Base-by-base conservation (phyloP, 2,113 vertebrate genomes). In the Octodon degus region DNA sequence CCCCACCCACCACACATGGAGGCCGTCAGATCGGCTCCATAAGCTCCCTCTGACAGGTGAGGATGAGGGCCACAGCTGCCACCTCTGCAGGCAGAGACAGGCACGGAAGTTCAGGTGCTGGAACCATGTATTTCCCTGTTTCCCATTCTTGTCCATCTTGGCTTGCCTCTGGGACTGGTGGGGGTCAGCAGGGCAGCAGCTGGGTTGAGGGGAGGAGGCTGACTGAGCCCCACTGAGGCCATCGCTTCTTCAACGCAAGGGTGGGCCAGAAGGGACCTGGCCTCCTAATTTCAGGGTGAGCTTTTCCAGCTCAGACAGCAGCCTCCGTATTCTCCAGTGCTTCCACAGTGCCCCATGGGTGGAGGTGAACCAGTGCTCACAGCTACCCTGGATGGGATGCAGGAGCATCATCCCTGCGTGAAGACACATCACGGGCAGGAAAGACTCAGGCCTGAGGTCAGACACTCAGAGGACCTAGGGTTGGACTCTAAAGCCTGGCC, bases 171-270 rank as follows among this genome's bases (percentile, higher is more conserved):
- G 25, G 40, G 81, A 68, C 24, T 62, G 70, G 32, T 7, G 37
- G 50, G n/a, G n/a, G 16, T 13, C 22, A 14, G 0, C 0, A 7
- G 37, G 10, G 40, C 62, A 20, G 24, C 63, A 50, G 19, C 43
- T 63, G 27, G 55, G 53, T 4, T 20, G 32, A 65, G 34, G 10
- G n/a, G 9, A 0, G 1, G 34, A 20, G 68, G 53, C 25, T 13
- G 43, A 14, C 50, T 9, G 53, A 62, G 86, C 58, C 34, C 65
- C 8, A 11, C 0, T 0, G 3, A 79, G 50, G 2, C 14, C 1
- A 63, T 25, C 40, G 32, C 82, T 63, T 72, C 67, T 55, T 19
- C 4, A 14, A 77, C 0, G 12, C 24, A 34, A 89, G 53, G 7
- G 27, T 0, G 1, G 65, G 50, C 1, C 0, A 19, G 27, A 77